Base-by-base conservation (phyloP, 2,888 invertebrate genomes). In the Xestia xanthographa region DNA sequence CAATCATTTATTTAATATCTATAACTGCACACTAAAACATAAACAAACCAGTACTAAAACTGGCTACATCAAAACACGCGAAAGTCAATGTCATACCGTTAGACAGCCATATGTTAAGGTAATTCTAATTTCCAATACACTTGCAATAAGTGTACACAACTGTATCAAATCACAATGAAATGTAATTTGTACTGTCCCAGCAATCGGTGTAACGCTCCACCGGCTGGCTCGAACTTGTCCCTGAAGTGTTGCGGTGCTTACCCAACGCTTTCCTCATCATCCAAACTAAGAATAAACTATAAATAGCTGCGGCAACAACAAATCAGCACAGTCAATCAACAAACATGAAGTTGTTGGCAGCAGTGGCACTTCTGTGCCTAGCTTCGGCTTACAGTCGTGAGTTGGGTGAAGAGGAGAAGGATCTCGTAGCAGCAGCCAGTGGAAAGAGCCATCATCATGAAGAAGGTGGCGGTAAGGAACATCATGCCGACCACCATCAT, bases 261-360 rank as follows among this genome's bases (percentile, higher is more conserved):
- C 94, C 82, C 87, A 94, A 95, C 89, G 89, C 93, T 95, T 95
- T 95, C 96, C 90, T 94, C 94, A 96, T 92, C 91, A 90, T 81
- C 82, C 86, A 87, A 89, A 86, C 84, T 84, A 89, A 92, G 92
- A 95, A 95, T 95, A 95, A 95, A 96, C 95, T 96, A 96, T 96
- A 96, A 96, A 96, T 95, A 95, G 91, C 85, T 88, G 89, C 91
- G 85, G 84, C 87, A 84, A 86, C 86, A 88, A 78, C 80, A 77
- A 78, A 88, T 84, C 74, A 87, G 86, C 88, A 94, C 91, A 94
- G 91, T 93, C 88, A 90, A 89, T 83, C 87, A 87, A 86, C 88
- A 92, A 94, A 92, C 92, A 95, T 96, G 96, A 96, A 92, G 94
- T 92, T 93, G 89, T 89, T 95, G 84, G 85, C 94, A 90, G 95